Percentiles rank a stretch among this genome's conserved stretches.
These are phyloP conservation scores for Caenorhabditis sp. DNA, from an alignment of 2,888 invertebrate genomes.

Conservation along the genomic window DNA sequence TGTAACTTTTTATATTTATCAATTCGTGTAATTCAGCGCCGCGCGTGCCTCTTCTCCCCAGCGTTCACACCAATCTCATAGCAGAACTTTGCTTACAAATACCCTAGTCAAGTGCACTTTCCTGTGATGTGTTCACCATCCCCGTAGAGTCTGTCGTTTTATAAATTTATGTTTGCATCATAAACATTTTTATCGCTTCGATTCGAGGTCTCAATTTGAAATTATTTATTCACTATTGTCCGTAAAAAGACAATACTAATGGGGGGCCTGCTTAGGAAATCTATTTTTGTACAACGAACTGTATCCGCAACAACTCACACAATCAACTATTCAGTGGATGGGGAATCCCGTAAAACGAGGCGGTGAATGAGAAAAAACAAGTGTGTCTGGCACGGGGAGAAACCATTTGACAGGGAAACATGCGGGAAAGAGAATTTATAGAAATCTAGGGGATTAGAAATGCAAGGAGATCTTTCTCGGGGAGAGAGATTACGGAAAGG, in stretches of 20 bases:
- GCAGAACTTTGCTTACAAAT: neutral
- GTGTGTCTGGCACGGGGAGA: slow-evolving; percentile 11
- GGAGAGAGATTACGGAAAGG: neutral
- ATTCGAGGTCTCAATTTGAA: neutral
- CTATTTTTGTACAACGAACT: neutral
- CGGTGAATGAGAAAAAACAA: neutral
- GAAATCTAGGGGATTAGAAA: slow-evolving; percentile 4
- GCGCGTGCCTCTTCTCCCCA: neutral
- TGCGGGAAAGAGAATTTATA: slow-evolving; percentile 11
- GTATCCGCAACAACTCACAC: slow-evolving; percentile 2
- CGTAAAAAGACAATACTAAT: neutral
- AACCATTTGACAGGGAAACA: slow-evolving; percentile 17
- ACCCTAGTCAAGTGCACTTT: neutral
- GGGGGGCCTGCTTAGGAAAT: neutral
- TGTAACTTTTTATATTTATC: slow-evolving; percentile 6
- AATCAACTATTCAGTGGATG: too few species aligned
- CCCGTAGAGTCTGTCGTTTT: slow-evolving; percentile 5
- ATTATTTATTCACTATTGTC: neutral
- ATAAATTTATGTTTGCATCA: neutral
- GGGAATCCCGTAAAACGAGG: slow-evolving; percentile 10
- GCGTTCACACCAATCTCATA: neutral
- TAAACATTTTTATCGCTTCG: neutral
- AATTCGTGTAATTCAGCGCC: slow-evolving; percentile 1
- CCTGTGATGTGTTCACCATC: neutral
- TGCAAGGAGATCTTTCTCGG: neutral